phyloP scores from a whole-genome alignment of 2,797 vertebrate genomes.

The Taenioides sp. region DNA sequence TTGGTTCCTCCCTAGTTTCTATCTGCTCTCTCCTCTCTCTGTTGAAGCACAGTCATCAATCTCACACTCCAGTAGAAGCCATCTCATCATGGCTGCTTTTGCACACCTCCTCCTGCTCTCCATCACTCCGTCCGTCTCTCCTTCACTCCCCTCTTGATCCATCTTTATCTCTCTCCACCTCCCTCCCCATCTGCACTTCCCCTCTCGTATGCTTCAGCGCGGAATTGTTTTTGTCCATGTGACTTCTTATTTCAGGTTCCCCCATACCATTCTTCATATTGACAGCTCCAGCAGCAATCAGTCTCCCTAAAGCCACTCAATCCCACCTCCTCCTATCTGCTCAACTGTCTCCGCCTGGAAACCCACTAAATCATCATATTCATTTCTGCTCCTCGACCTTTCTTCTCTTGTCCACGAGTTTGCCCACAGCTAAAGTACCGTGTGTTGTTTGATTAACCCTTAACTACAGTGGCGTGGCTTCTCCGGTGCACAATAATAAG shows the following conservation, averaged over 20 bases:
- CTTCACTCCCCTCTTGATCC: constrained; percentile 54
- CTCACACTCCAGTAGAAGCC: constrained; percentile 66
- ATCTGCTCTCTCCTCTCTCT: constrained; percentile 40
- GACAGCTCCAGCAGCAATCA: constrained; percentile 32
- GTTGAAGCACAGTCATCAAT: constrained; percentile 67
- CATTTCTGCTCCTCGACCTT: constrained; percentile 34
- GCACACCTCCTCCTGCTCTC: constrained; percentile 55
- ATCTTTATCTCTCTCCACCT: constrained; percentile 58
- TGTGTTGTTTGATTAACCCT: constrained; percentile 35
- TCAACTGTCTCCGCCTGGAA: constrained; percentile 8
- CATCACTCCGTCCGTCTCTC: constrained; percentile 52
- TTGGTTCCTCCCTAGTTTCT: constrained; percentile 8
- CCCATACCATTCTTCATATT: constrained; percentile 24
- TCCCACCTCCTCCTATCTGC: constrained; percentile 18
- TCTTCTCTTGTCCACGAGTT: constrained; percentile 14
- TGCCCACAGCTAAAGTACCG: constrained; percentile 9
- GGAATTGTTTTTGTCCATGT: constrained; percentile 32
- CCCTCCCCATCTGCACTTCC: constrained; percentile 17
- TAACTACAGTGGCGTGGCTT: constrained; percentile 17
- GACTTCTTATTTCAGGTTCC: constrained; percentile 31
- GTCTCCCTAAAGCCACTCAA: constrained; percentile 41
- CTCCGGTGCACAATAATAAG: constrained; percentile 10
- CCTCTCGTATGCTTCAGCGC: constrained; percentile 6
- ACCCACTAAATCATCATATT: constrained; percentile 45
- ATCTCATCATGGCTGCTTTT: constrained; percentile 70